Evolutionary conservation across 2,888 invertebrate species (phyloP), one percentile per base, ranked within the genome.

Genomic region (Drosophila histrio): DNA sequence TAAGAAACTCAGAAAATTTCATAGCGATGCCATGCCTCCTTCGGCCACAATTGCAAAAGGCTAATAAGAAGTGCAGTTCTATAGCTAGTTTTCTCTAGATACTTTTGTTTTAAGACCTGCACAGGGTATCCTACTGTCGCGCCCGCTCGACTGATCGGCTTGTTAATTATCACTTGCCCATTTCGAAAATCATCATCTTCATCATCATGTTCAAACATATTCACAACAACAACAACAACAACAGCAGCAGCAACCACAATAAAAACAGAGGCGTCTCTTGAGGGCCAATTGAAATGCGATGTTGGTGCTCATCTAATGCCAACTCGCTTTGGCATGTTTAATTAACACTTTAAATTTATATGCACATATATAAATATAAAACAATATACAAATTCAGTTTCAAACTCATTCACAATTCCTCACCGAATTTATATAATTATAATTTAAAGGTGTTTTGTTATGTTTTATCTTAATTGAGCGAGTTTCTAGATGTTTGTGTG

Each of bases 301-400:
- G 68, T 57, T 57, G 66, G 50, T 62, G 72, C 62, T 56, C 72
- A 78, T 66, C 71, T 73, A 71, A 72, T 47, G 78, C 67, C 57
- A 79, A 88, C 86, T 83, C 70, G 72, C 65, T 66, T 77, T 72
- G 59, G 69, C 86, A 79, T 82, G 86, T 87, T 79, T 80, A 88
- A 84, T 88, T 86, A 81, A 87, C 72, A 85, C 72, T 78, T 70
- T 8, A 38, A n/a, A 38, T 26, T 8, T 34, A 1, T 22, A 34
- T 24, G 38, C 49, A 50, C 9, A 39, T 22, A 17, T 2, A 44
- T n/a, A 17, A 21, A 24, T 1, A 32, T n/a, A 46, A n/a, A n/a
- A n/a, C n/a, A n/a, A 39, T 21, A 11, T 19, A 36, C 9, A 22
- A 11, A 28, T n/a, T n/a, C 3, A 15, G 19, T 44, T 19, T 58